Base-by-base conservation (phyloP, 2,113 vertebrate species). In the Larimichthys crocea region DNA sequence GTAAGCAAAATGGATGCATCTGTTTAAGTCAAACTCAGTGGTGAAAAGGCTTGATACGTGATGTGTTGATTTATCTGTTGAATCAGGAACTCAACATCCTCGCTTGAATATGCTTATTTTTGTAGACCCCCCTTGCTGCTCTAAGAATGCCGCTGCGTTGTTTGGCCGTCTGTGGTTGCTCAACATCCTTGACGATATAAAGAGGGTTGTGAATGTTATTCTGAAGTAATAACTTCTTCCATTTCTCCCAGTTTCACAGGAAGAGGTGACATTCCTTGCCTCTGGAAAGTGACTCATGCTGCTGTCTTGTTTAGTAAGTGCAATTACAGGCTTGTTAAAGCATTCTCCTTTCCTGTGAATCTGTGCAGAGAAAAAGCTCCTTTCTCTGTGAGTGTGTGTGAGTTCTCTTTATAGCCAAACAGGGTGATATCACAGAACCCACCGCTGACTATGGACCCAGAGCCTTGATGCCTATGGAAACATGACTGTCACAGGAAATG, bases 401-500 rank as follows among this genome's bases (percentile, higher is more conserved):
- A 90, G 71, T 74, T 73, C 84, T 80, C 76, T n/a, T 44, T 53
- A 85, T 84, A 73, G 83, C 82, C 88, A 85, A 86, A 82, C 76
- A 86, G 82, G 88, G 85, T 88, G 84, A 86, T 82, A 68, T 78
- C 66, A 66, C 71, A 82, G 57, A 72, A 70, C 64, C 64, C 69
- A 10, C 61, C 17, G 49, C 62, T 68, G 74, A 79, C 64, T 71
- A 29, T 19, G 68, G 77, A 83, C 60, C 44, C 66, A 22, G 73
- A 79, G 71, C 66, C 77, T 52, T 44, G 42, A 74, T 79, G 81
- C 80, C 64, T 68, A 82, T 86, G 87, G 88, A 94, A 92, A 91
- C 87, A 88, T 46, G 68, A 82, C 88, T 82, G 87, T 91, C 83
- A 89, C 91, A 94, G 94, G 93, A 95, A 95, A 93, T 94, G 93